These are phyloP conservation scores for Xyliphius kryptos DNA, from an alignment of 2,113 vertebrate genomes.

Conservation along the genomic window DNA sequence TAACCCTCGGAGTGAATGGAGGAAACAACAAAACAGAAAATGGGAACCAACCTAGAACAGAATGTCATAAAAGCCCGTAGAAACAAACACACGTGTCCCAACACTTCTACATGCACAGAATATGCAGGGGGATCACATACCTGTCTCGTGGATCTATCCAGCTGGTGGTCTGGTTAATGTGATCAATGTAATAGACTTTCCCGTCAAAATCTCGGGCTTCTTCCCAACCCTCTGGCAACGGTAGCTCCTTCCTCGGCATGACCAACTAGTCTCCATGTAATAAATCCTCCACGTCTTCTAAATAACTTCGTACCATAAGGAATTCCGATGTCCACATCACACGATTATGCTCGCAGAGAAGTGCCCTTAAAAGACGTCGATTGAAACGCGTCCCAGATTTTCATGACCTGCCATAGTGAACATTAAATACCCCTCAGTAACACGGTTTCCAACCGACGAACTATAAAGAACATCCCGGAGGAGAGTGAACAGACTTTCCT, in stretches of 20 bases:
- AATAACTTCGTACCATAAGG: slow-evolving; percentile 45
- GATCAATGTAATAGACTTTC: slow-evolving; percentile 92
- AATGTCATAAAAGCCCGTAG: background rate
- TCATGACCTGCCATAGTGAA: slow-evolving; percentile 45
- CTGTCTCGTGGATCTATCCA: slow-evolving; percentile 96
- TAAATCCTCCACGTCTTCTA: slow-evolving; percentile 62
- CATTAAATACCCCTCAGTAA: too few species aligned
- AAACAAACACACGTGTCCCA: too few species aligned
- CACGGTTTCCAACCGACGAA: too few species aligned
- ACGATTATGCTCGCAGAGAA: slow-evolving; percentile 3
- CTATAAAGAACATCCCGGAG: background rate
- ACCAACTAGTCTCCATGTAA: slow-evolving; percentile 72
- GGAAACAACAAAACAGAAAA: too few species aligned
- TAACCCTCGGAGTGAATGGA: too few species aligned
- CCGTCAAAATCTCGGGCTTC: slow-evolving; percentile 92
- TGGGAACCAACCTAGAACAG: background rate
- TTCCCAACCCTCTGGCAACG: slow-evolving; percentile 94
- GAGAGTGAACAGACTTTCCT: background rate
- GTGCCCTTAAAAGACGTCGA: slow-evolving; percentile 36
- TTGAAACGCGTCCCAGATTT: slow-evolving; percentile 18
- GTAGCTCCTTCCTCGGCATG: slow-evolving; percentile 93
- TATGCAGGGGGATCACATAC: slow-evolving; percentile 52
- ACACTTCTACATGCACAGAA: background rate
- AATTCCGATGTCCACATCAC: slow-evolving; percentile 15
- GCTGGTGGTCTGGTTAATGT: slow-evolving; percentile 84